Evolutionary conservation across 2,888 invertebrate species (phyloP), one percentile per base, ranked within the genome.

Genomic region (Meganola albula): DNA sequence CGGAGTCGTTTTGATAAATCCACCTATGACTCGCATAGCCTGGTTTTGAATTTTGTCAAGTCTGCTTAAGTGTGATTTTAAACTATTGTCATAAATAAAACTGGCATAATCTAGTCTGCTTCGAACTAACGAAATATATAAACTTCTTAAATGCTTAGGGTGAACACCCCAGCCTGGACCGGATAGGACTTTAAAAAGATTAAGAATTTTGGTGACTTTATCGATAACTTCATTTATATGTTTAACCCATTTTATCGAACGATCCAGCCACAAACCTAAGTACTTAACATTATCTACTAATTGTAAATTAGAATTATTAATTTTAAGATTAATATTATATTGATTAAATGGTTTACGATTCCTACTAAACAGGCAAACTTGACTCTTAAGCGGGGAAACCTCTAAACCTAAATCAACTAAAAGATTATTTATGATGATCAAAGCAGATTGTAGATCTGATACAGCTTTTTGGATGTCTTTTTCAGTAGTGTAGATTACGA

Each of bases 31-130:
- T 5, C 16, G 16, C 16, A 16, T 16, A 4, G 16, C 16, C 16
- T 16, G 16, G 16, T 16, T 16, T 16, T 16, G 16, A 4, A 16
- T 6, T 16, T 6, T 4, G 16, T 16, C 16, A 5, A 16, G 6
- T 16, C 6, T 16, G 6, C 4, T 4, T 5, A 16, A 6, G 6
- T 5, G 16, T 6, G 16, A 16, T 5, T 16, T 16, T 5, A 4
- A 16, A 6, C 4, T 6, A 16, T 16, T 6, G 16, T 6, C 30
- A 20, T 28, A 28, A 1, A 28, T 9, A 2, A 28, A 8, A 13
- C 21, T 7, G 6, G 12, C 28, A 9, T 28, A 28, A 10, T 28
- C 28, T n/a, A 28, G 2, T 12, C 28, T 1, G 12, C 28, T 28
- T 9, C 28, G 7, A 21, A 28, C 13, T 6, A 28, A 3, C 3